Base-by-base conservation (phyloP, 2,113 vertebrate species). In the Mormoops blainvillei region DNA sequence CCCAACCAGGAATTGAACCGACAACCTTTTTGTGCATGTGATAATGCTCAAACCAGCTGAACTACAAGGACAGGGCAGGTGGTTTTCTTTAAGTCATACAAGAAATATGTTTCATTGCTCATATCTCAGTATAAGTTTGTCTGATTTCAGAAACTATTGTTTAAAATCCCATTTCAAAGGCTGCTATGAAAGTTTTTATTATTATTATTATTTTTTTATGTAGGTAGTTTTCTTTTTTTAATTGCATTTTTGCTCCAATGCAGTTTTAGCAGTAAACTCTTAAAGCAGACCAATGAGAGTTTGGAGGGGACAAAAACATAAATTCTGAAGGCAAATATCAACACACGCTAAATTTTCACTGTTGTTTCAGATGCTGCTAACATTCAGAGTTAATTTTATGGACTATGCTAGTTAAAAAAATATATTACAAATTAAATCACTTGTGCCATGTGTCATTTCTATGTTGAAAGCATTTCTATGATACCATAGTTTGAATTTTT, bases 361-460 rank as follows among this genome's bases (percentile, higher is more conserved):
- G n/a, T 68, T 68, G n/a, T 36, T 68, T 68, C 7, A 3, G 65
- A n/a, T 1, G 43, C 7, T 94, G 81, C 36, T 97, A 86, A 96
- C 89, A 38, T 90, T 91, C 26, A 85, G 48, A 94, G 71, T 11
- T 61, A 54, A 95, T 91, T 97, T 82, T 61, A 94, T 84, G 22
- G 28, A 41, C 22, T 36, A n/a, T n/a, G 78, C 92, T 96, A 95
- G 91, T 97, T 98, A n/a, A 6, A 52, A 92, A 91, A 71, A 3
- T 76, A 89, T 89, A 78, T 91, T 95, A 95, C 86, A 52, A 95
- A 95, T 96, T 98, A 95, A 94, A 71, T 65, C 63, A 89, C 14
- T 95, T 86, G 65, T 76, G 28, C 58, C 77, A 91, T 88, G 50
- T 96, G 54, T 78, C 87, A 74, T 65, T 78, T 14, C 87, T 96